Percentiles rank a stretch among this genome's conserved stretches.
phyloP scores from a whole-genome alignment of 2,797 vertebrate genomes.

The Bradypus variegatus region DNA sequence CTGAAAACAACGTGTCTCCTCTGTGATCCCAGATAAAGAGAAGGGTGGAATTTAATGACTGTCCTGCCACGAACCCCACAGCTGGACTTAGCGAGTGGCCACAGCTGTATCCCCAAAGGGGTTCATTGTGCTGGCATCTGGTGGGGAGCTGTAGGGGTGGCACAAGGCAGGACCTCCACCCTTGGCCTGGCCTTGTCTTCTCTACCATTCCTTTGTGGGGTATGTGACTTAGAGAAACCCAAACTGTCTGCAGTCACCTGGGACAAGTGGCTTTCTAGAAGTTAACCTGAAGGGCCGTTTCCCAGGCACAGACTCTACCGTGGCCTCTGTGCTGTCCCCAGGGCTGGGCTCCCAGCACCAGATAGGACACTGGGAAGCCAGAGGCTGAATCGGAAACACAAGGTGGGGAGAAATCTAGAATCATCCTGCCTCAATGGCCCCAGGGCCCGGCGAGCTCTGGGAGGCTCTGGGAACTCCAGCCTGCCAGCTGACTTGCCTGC shows the following conservation, averaged over 20 bases:
- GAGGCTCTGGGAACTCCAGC: not conserved
- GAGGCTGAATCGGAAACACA: not conserved
- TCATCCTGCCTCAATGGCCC: not conserved
- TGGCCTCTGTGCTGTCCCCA: not conserved
- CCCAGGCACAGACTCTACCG: not conserved
- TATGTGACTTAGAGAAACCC: not conserved
- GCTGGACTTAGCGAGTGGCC: not conserved
- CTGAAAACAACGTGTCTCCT: conserved; percentile 11
- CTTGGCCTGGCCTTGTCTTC: not conserved
- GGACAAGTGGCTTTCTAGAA: not conserved
- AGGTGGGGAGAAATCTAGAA: not conserved
- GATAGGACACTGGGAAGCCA: not conserved
- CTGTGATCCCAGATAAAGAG: not conserved
- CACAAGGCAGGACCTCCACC: not conserved
- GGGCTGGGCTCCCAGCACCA: not conserved
- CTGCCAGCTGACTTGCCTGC: not conserved
- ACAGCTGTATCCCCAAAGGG: not conserved
- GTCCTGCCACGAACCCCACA: not conserved
- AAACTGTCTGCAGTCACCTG: not conserved
- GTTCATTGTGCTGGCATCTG: not conserved
- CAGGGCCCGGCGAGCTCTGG: not conserved
- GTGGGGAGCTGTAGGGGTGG: not conserved
- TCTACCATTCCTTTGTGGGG: not conserved
- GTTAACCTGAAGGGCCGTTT: not conserved
- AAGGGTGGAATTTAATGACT: conserved; percentile 10